These are phyloP conservation scores for Gisinianus flammeolus DNA, from an alignment of 2,888 invertebrate genomes.

Conservation along the genomic window DNA sequence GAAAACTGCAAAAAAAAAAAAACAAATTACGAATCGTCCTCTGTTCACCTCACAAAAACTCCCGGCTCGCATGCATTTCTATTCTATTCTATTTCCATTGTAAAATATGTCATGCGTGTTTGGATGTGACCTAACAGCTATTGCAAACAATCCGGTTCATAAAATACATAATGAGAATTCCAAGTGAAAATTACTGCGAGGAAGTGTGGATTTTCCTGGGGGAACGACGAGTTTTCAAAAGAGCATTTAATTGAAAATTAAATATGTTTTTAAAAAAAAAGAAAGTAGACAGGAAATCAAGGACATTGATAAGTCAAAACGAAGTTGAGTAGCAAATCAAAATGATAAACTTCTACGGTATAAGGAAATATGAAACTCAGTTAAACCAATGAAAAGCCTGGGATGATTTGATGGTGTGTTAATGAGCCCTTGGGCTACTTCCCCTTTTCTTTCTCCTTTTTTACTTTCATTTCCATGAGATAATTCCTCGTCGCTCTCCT, in stretches of 20 bases:
- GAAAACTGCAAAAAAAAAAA: neutral
- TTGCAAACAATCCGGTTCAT: too few relatives aligned
- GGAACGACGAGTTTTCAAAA: neutral
- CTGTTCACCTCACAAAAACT: too few relatives aligned
- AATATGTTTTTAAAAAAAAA: neutral
- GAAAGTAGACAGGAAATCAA: neutral
- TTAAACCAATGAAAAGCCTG: too few relatives aligned
- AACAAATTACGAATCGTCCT: neutral
- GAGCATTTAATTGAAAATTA: neutral
- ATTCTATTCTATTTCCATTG: neutral
- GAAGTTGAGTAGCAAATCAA: neutral
- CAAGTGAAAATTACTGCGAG: neutral
- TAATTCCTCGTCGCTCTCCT: neutral
- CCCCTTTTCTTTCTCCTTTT: neutral
- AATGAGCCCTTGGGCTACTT: constrained; percentile 22
- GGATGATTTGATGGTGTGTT: constrained; percentile 29
- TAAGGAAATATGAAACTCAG: neutral
- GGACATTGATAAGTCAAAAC: neutral
- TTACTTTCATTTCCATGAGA: neutral
- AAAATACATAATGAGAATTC: neutral
- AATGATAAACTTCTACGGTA: neutral
- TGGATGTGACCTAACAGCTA: neutral
- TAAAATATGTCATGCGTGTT: neutral
- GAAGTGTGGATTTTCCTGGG: neutral
- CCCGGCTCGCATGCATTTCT: too few relatives aligned